Conservation (phyloP, 2,113 vertebrate genomes). For the Alligator sinensis region DNA sequence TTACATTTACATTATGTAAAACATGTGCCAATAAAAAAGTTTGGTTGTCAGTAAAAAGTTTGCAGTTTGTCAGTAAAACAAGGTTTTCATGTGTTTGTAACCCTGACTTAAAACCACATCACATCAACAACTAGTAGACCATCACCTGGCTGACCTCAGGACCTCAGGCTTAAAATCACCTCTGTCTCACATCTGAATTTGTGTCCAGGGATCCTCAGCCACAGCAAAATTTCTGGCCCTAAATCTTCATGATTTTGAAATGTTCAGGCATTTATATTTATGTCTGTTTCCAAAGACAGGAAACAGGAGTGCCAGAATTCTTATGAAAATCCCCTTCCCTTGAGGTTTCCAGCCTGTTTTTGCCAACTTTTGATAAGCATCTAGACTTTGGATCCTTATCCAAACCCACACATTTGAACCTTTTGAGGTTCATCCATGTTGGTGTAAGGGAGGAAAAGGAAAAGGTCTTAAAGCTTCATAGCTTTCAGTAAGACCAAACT, state of each 20-base stretch:
- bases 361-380: background rate
- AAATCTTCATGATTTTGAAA: accelerated
- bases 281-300: background rate
- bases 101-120: background rate
- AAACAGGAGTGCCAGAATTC: background rate
- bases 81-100: no score
- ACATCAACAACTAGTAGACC: background rate
- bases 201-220: background rate
- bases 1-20: no score
- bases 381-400: background rate
- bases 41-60: no score
- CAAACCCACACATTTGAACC: accelerated
- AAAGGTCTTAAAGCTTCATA: background rate
- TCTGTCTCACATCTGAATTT: background rate
- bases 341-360: background rate
- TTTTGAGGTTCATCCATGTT: background rate
- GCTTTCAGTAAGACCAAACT: background rate
- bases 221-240: accelerated
- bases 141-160: background rate
- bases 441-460: background rate
- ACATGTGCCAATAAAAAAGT: no score
- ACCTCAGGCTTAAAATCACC: background rate
- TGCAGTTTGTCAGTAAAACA: no score
- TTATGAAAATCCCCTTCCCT: background rate
- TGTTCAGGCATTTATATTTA: background rate